Base-by-base conservation (phyloP, 2,797 vertebrate species). In the Meda fulgida region DNA sequence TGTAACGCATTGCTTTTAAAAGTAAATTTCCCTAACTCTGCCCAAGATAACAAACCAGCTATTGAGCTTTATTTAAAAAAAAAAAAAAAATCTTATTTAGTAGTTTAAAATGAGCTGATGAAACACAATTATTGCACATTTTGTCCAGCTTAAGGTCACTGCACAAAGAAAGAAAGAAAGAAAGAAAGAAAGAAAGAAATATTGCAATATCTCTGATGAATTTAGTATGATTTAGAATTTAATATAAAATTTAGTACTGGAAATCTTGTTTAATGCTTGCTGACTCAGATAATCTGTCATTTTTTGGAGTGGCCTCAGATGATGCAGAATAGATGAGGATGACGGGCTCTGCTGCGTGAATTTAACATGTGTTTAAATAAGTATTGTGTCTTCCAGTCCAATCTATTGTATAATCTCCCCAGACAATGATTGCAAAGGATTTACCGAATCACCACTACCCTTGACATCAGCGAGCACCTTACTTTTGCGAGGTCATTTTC, bases 371-470 rank as follows among this genome's bases (percentile, higher is more conserved):
- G 81, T 46, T 86, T 82, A 84, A 81, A 48, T 69, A 78, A 75
- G 34, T 76, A 19, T 65, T 21, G 23, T 38, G 38, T 75, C 5
- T 69, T 78, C 5, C n/a, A 29, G 48, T 46, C 48, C 31, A 76
- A 82, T 80, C 63, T 83, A 72, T 73, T 48, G 14, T n/a, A 72
- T 89, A 89, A 86, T 88, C 76, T 81, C 53, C 63, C 38, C 75
- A 55, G 72, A 88, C 86, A 85, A 75, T 36, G 43, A 69, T 66
- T 53, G 58, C 69, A 73, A 71, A 78, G 65, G 43, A 82, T 78
- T 80, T 29, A 29, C 73, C 26, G 34, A 83, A 73, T 36, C 36
- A 38, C 34, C 40, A 38, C 14, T n/a, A 21, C 58, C 66, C 60
- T 38, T 63, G 21, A 72, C 26, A 51, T 78, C 67, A 63, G 19